Percentiles rank a stretch among this genome's conserved stretches.
Evolutionary conservation across 2,797 vertebrate species (phyloP).

Genomic region (Cyclura pinguis): DNA sequence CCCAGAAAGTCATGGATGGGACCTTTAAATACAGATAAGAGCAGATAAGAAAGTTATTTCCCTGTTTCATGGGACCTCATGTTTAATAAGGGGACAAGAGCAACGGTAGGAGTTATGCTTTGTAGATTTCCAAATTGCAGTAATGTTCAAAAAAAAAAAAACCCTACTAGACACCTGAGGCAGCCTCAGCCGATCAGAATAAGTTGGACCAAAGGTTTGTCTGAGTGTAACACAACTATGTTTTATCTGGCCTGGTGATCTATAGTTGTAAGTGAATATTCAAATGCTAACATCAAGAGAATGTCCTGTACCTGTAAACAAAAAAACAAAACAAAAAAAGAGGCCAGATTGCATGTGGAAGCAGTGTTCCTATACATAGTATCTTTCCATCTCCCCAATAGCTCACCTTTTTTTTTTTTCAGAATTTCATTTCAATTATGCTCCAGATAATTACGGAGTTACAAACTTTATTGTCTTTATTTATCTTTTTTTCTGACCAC

Average conservation of each 20-base stretch:
- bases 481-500: no score
- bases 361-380: neutral
- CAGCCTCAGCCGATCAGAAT: no score
- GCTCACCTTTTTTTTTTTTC: neutral
- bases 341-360: constrained; percentile 1
- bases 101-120: neutral
- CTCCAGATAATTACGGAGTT: neutral
- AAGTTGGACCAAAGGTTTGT: neutral
- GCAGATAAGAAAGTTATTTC: no score
- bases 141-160: neutral
- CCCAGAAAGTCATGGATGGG: neutral
- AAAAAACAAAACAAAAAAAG: neutral
- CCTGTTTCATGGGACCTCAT: no score
- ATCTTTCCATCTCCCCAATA: neutral
- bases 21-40: no score
- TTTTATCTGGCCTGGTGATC: neutral
- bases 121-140: neutral
- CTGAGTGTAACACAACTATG: no score
- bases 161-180: neutral
- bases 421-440: neutral
- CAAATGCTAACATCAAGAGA: constrained; percentile 20
- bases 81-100: no score
- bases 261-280: neutral
- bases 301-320: neutral
- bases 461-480: no score